Conservation (phyloP, 2,888 invertebrate species). For the Punctoribates punctum region DNA sequence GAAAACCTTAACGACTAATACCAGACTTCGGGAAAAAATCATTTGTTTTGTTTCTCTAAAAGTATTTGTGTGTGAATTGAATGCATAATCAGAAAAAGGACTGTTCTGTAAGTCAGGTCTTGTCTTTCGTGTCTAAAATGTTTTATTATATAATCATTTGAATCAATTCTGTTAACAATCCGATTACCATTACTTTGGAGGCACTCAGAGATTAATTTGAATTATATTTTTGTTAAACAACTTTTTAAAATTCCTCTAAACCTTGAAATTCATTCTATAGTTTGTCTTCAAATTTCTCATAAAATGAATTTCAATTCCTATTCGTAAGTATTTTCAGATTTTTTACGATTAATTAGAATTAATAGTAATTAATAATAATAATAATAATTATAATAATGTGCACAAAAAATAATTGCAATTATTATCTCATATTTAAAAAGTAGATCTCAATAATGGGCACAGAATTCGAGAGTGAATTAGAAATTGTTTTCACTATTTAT, state of each 20-base stretch:
- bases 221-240: neutral
- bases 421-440: conserved; percentile 1
- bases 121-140: neutral
- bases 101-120: neutral
- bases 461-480: conserved; percentile 23
- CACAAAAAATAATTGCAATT: conserved; percentile 13
- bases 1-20: neutral
- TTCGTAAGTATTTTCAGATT: too few species aligned
- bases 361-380: too few species aligned
- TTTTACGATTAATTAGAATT: too few species aligned
- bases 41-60: neutral
- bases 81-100: neutral
- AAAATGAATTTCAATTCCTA: neutral
- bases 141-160: neutral
- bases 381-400: neutral
- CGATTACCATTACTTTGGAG: conserved; percentile 30
- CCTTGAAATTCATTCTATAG: neutral
- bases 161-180: conserved; percentile 26
- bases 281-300: neutral
- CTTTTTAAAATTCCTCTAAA: too few species aligned
- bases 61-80: neutral
- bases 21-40: neutral
- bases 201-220: conserved; percentile 25
- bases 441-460: conserved; percentile 30
- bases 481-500: neutral